phyloP scores from a whole-genome alignment of 2,888 invertebrate species.

The Tenthredo notha region DNA sequence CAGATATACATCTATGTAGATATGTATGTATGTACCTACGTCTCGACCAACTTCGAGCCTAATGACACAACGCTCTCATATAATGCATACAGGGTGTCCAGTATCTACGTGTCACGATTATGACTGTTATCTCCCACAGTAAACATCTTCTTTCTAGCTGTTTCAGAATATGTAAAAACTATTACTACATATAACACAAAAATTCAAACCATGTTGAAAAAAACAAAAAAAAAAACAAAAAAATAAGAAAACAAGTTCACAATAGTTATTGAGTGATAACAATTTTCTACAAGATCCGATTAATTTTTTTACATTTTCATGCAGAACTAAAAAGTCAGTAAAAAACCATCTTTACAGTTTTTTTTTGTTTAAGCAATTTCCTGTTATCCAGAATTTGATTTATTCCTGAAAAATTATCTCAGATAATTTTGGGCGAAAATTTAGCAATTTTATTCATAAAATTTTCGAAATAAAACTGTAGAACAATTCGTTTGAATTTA shows the following conservation, averaged over 20 bases:
- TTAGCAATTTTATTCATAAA: neutral
- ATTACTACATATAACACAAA: neutral
- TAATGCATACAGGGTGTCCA: neutral
- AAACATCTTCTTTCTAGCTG: neutral
- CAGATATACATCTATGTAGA: neutral
- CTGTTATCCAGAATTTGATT: neutral
- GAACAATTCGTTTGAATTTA: neutral
- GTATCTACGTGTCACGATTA: conserved; percentile 4
- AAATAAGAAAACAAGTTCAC: too few species aligned
- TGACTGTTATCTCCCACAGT: neutral
- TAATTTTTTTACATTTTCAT: neutral
- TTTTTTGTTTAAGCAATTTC: too few species aligned
- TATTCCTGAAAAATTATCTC: neutral
- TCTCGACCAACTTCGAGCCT: conserved; percentile 7
- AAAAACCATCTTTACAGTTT: too few species aligned
- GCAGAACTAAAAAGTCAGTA: too few species aligned
- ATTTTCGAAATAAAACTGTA: neutral
- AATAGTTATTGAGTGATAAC: neutral
- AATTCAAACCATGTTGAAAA: neutral
- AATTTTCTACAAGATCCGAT: neutral
- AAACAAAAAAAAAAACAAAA: neutral
- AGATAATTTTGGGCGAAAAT: neutral
- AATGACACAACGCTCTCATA: conserved; percentile 8
- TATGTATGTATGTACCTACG: neutral
- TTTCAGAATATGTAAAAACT: neutral